Evolutionary conservation across 2,113 vertebrate genomes (phyloP).

Genomic region (Oryzias javanicus): DNA sequence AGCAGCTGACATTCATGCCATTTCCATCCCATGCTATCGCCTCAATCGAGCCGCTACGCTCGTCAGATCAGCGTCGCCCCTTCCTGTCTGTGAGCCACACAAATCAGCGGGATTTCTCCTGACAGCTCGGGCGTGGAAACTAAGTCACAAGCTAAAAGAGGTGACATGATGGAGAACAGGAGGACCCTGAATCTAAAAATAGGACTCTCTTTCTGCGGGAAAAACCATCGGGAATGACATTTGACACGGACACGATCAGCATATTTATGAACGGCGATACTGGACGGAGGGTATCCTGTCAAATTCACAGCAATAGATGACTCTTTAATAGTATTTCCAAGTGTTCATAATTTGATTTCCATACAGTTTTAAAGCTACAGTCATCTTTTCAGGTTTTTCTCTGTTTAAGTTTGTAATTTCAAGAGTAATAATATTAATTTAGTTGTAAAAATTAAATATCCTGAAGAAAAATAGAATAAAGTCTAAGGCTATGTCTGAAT

Average conservation of each 20-base stretch:
- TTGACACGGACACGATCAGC: neutral
- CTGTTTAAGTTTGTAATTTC: no score
- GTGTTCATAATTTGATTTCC: no score
- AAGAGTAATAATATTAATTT: no score
- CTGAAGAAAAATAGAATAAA: no score
- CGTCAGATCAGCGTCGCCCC: constrained; percentile 16
- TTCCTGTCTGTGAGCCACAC: constrained; percentile 37
- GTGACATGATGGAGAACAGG: constrained; percentile 53
- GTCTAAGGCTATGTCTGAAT: no score
- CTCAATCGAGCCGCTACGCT: constrained; percentile 5
- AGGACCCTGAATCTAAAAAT: constrained; percentile 19
- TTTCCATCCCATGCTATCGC: neutral
- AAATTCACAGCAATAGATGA: no score
- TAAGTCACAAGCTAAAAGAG: constrained; percentile 29
- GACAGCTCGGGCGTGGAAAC: constrained; percentile 50
- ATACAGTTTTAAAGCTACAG: no score
- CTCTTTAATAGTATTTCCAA: no score
- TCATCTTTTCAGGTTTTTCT: no score
- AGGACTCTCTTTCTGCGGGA: constrained; percentile 4
- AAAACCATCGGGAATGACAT: neutral
- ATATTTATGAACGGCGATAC: neutral
- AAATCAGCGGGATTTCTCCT: constrained; percentile 46
- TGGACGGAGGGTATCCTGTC: no score
- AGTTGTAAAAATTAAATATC: no score
- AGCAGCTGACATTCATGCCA: constrained; percentile 7